Percentiles rank a stretch among this genome's conserved stretches.
phyloP scores from a whole-genome alignment of 1,140 invertebrate genomes.

The Cyclina sinensis region DNA sequence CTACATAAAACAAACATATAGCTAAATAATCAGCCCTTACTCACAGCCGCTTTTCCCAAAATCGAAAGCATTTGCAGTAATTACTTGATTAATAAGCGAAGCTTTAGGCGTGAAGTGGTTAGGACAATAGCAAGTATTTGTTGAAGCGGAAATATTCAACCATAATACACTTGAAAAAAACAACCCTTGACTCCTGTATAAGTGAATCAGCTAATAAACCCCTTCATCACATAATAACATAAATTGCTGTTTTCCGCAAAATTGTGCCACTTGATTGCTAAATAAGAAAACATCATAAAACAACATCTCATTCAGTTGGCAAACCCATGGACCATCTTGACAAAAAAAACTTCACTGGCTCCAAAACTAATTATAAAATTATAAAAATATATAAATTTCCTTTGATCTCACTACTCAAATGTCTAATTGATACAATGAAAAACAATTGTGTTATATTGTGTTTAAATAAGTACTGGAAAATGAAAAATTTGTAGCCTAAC shows the following conservation, averaged over 20 bases:
- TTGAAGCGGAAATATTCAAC: slow-evolving; percentile 59
- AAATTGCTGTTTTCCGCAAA: slow-evolving; percentile 64
- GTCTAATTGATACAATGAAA: slow-evolving; percentile 21
- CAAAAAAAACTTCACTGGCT: slow-evolving; percentile 21
- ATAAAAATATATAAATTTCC: background rate
- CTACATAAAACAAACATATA: slow-evolving; percentile 14
- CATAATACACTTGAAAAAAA: slow-evolving; percentile 53
- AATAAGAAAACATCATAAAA: slow-evolving; percentile 40
- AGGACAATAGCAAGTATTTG: slow-evolving; percentile 46
- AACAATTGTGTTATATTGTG: slow-evolving; percentile 51
- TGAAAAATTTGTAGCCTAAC: background rate
- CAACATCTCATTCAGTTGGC: slow-evolving; percentile 8
- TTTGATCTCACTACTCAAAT: slow-evolving; percentile 51
- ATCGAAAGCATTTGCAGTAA: slow-evolving; percentile 45
- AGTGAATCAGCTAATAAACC: slow-evolving; percentile 53
- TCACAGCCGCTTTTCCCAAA: background rate
- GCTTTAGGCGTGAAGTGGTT: slow-evolving; percentile 60
- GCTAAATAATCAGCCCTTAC: slow-evolving; percentile 15
- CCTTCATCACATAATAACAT: slow-evolving; percentile 61
- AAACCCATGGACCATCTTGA: slow-evolving; percentile 10
- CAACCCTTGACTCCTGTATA: slow-evolving; percentile 54
- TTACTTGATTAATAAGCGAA: slow-evolving; percentile 50
- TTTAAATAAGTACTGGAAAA: background rate
- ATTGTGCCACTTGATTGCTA: slow-evolving; percentile 36
- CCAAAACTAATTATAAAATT: slow-evolving; percentile 50